These are phyloP conservation scores for Bos javanicus DNA, from an alignment of 2,113 vertebrate species.

Conservation along the genomic window DNA sequence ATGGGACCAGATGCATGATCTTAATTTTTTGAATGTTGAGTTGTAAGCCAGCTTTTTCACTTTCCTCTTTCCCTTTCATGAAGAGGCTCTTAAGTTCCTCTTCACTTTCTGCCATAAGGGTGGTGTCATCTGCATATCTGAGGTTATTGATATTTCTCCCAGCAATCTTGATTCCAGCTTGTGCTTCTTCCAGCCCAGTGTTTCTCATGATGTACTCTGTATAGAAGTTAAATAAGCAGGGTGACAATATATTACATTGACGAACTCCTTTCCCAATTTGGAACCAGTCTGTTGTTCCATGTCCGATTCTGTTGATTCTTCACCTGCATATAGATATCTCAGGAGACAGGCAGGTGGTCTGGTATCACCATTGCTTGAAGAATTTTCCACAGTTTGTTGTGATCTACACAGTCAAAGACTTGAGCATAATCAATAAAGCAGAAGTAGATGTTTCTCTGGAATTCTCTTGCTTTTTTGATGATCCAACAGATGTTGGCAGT, in stretches of 20 bases:
- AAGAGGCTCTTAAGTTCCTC: neutral
- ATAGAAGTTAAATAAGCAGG: neutral
- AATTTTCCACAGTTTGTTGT: neutral
- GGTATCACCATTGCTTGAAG: neutral
- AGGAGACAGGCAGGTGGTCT: neutral
- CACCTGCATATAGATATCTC: neutral
- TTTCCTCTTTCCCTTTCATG: neutral
- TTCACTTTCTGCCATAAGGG: neutral
- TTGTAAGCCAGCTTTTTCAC: neutral
- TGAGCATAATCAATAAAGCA: neutral
- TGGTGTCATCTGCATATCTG: neutral
- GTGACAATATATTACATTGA: neutral
- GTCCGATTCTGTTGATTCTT: neutral
- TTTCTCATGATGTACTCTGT: neutral
- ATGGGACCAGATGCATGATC: neutral
- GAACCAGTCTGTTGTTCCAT: neutral
- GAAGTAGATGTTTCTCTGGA: neutral
- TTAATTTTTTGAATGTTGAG: neutral
- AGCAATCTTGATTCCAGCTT: neutral
- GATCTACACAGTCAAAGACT: neutral
- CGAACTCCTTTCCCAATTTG: neutral
- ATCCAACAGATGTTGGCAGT: neutral
- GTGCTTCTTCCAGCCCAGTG: rapidly evolving
- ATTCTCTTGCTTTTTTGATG: neutral
- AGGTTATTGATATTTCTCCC: neutral